phyloP scores from a whole-genome alignment of 2,888 invertebrate genomes.

The Ecdyonurus torrentis region DNA sequence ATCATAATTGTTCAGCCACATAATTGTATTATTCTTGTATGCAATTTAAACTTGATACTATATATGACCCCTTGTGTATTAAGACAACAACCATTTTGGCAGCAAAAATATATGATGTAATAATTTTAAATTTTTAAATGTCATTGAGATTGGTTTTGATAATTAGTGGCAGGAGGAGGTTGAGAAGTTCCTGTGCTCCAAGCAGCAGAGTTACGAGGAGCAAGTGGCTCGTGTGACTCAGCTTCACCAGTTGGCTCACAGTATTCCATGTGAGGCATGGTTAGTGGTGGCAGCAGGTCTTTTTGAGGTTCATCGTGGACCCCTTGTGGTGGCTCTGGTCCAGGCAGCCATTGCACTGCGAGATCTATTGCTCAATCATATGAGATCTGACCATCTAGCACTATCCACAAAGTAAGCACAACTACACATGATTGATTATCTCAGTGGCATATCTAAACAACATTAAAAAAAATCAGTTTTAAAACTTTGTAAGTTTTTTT shows the following conservation, averaged over 20 bases:
- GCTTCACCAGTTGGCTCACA: conserved; percentile 27
- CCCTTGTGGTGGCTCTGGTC: conserved; percentile 54
- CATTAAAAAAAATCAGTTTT: background rate
- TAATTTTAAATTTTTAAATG: background rate
- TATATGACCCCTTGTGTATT: too few species aligned
- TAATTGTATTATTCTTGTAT: background rate
- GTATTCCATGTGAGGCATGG: conserved; percentile 33
- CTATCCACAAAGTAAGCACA: conserved; percentile 53
- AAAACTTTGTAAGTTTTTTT: background rate
- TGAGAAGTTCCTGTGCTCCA: conserved; percentile 21
- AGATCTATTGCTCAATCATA: conserved; percentile 48
- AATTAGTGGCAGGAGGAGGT: conserved; percentile 25
- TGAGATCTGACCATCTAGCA: conserved; percentile 64
- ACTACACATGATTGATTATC: too few species aligned
- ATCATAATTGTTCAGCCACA: too few species aligned
- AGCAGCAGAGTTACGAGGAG: background rate
- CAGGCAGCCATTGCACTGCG: conserved; percentile 48
- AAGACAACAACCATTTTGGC: too few species aligned
- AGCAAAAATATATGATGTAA: too few species aligned
- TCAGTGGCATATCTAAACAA: too few species aligned
- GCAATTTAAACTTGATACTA: too few species aligned
- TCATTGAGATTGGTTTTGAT: too few species aligned
- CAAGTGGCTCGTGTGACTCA: background rate
- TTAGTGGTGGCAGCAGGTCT: conserved; percentile 61
- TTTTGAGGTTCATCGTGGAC: conserved; percentile 68